Base-by-base conservation (phyloP, 2,888 invertebrate genomes). In the Lithophane leautieri region DNA sequence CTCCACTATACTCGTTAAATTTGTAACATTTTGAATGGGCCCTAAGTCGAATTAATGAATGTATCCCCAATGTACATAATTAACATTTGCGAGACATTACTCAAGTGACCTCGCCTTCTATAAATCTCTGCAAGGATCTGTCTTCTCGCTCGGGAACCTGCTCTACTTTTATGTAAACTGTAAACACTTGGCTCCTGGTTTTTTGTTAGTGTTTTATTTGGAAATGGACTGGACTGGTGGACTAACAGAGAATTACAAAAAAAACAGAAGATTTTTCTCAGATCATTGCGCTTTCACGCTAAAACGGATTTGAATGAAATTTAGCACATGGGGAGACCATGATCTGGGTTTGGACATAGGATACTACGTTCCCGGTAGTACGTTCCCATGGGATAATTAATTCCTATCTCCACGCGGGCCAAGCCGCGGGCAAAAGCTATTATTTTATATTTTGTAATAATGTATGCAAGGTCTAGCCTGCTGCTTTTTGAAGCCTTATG, bases 1-100 rank as follows among this genome's bases (percentile, higher is more conserved):
- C 25, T 16, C 42, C 19, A 60, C 63, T 78, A 60, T 50, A 50
- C 52, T 65, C 62, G 25, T 56, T 69, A 58, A 52, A 22, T 54
- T 73, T 77, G 77, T 80, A 65, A 82, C 77, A 70, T 84, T 87
- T 81, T 83, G 69, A 86, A 86, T 67, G 67, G 73, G 68, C 76
- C 70, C 79, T 81, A 83, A 87, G 81, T 72, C 66, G 78, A 82
- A 88, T 85, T 87, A 88, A 90, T 90, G 87, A 88, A 87, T 85
- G 82, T 86, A 89, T 89, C 86, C 83, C 82, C 74, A 66, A 82
- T 84, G 81, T 79, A 86, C 85, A 85, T 86, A 89, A 89, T 90
- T 90, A 89, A 87, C 90, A 89, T 90, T 87, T 79, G 79, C 82
- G 83, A 87, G 86, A 86, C 89, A 86, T 90, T 88, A 89, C 78